These are phyloP conservation scores for Trichechus manatus DNA, from an alignment of 2,113 vertebrate genomes.

Conservation along the genomic window DNA sequence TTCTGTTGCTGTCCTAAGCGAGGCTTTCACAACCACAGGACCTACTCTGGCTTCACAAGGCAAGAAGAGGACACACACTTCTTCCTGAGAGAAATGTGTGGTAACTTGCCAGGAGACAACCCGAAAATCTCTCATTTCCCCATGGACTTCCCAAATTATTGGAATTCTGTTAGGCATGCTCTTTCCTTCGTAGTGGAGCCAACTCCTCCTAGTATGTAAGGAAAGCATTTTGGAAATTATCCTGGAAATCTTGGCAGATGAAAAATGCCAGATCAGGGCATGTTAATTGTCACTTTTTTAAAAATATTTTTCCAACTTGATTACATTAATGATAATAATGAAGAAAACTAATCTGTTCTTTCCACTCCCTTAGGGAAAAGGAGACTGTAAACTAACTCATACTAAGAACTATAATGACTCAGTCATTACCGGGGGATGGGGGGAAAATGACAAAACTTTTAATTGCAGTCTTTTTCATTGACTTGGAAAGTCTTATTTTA, in stretches of 20 bases:
- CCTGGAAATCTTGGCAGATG: slow-evolving; percentile 11
- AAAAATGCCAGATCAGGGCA: slow-evolving; percentile 18
- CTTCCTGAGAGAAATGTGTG: background rate
- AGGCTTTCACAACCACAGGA: background rate
- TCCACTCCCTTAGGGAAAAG: background rate
- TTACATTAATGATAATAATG: background rate
- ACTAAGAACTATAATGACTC: background rate
- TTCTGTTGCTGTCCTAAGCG: background rate
- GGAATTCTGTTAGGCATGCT: background rate
- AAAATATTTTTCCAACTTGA: background rate
- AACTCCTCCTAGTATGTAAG: background rate
- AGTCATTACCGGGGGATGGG: background rate
- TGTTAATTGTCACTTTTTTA: background rate
- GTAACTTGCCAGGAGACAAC: background rate
- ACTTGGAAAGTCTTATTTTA: slow-evolving; percentile 24
- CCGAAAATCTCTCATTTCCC: background rate
- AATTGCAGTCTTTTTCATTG: background rate
- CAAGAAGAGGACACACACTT: background rate
- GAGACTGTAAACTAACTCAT: background rate
- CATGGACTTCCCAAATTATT: background rate
- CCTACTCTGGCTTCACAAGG: background rate
- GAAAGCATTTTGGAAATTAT: slow-evolving; percentile 16
- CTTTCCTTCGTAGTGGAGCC: background rate
- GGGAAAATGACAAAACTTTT: background rate
- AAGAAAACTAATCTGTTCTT: background rate